Conservation (phyloP, 2,888 invertebrate species). For the Horisme vitalbata region DNA sequence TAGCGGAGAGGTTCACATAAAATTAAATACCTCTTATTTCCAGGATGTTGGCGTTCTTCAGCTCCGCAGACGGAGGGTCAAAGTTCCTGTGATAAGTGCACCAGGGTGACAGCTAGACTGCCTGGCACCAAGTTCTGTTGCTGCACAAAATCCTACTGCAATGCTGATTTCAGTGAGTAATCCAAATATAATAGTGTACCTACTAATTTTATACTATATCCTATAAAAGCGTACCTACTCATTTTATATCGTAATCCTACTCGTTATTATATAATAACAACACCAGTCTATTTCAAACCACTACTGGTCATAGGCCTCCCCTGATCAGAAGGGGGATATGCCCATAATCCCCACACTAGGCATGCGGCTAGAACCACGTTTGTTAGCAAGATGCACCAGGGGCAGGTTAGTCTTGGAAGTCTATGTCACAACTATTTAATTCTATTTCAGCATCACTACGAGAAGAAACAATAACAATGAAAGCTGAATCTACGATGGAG, state of each 20-base stretch:
- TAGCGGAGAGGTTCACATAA: background rate
- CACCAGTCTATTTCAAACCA: too few species aligned
- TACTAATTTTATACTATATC: too few species aligned
- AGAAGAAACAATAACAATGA: constrained; percentile 64
- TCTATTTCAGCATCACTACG: constrained; percentile 50
- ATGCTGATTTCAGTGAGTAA: constrained; percentile 83
- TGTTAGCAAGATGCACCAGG: too few species aligned
- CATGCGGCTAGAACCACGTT: too few species aligned
- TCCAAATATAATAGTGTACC: too few species aligned
- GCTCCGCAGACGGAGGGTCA: constrained; percentile 82
- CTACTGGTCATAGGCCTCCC: too few species aligned
- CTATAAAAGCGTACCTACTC: too few species aligned
- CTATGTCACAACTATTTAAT: background rate
- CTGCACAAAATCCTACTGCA: constrained; percentile 90
- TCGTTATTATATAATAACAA: too few species aligned
- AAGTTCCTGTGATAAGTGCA: constrained; percentile 73
- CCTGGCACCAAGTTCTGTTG: constrained; percentile 91
- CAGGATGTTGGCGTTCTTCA: constrained; percentile 81
- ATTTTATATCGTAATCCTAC: too few species aligned
- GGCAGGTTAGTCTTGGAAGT: too few species aligned
- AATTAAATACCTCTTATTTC: background rate
- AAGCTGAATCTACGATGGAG: constrained; percentile 64
- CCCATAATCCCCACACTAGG: too few species aligned
- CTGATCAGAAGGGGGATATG: too few species aligned
- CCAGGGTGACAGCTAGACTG: constrained; percentile 57